Base-by-base conservation (phyloP, 1,140 invertebrate genomes). In the Artemia franciscana region DNA sequence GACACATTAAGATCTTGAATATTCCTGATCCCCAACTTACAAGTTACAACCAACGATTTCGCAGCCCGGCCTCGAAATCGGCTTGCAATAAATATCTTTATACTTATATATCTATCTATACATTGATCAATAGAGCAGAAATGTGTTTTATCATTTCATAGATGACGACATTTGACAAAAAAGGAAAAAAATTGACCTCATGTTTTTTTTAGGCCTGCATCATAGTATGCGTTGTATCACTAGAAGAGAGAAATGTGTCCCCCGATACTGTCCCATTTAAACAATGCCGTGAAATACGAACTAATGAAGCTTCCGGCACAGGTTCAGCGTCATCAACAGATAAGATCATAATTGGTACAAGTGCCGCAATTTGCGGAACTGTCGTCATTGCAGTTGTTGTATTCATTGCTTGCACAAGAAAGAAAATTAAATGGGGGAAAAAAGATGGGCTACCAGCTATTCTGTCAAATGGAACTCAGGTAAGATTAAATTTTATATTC, bases 311-410 rank as follows among this genome's bases (percentile, higher is more conserved):
- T 60, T 66, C 60, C 51, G 80, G 81, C 60, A 82, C 83, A 27
- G n/a, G n/a, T n/a, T 80, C 83, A 15, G 81, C 84, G 25, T 87
- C 84, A 12, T 87, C 90, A 73, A 88, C 92, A 84, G 90, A 93
- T 71, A 91, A 90, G 71, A 89, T 93, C 68, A 91, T 90, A 24
- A 93, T 93, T 67, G 88, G 84, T 9, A 88, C 88, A 1, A 89
- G 86, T 68, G 88, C 88, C 5, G 87, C 87, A n/a, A 90, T 92
- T 68, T 91, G 85, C 71, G 86, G 84, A n/a, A 89, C 88, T 24
- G 88, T 93, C 64, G 83, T 91, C 39, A 80, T 91, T 26, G 88
- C 86, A 1, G 73, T 74, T 21, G 82, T 91, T 60, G 81, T 92
- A 60, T 91, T 92, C 70, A 82, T 91, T 26, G 85, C 86, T 27